phyloP scores from a whole-genome alignment of 2,113 vertebrate genomes.

The Poicephalus meyeri region DNA sequence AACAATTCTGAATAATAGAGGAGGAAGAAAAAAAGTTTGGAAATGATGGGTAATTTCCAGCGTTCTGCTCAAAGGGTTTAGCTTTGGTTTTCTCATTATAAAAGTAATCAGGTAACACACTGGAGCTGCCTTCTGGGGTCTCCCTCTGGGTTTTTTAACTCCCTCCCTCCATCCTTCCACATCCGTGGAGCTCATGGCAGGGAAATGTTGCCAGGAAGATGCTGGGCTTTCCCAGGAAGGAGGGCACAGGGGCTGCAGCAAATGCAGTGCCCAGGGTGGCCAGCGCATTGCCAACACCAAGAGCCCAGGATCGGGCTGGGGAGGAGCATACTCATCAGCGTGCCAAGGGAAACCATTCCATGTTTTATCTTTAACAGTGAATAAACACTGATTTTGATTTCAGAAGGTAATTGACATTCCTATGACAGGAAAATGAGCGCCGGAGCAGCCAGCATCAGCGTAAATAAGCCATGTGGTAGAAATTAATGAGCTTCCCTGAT shows the following conservation, averaged over 20 bases:
- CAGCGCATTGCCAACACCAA: fast-evolving
- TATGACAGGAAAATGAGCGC: background rate
- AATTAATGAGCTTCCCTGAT: constrained; percentile 45
- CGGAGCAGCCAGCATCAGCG: background rate
- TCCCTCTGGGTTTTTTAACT: background rate
- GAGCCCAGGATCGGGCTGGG: background rate
- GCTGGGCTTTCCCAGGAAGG: background rate
- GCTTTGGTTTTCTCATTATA: background rate
- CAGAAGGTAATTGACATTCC: constrained; percentile 23
- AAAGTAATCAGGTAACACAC: background rate
- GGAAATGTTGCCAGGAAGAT: background rate
- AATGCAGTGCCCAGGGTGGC: fast-evolving
- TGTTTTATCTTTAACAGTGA: background rate
- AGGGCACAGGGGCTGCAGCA: background rate
- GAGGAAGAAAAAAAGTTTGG: constrained; percentile 1
- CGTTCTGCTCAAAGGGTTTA: background rate
- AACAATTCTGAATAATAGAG: constrained; percentile 66
- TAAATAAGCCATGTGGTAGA: constrained; percentile 19
- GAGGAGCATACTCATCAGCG: background rate
- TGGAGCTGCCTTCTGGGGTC: background rate
- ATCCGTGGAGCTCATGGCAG: background rate
- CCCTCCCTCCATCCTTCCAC: background rate
- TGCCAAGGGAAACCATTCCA: background rate
- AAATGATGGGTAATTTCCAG: constrained; percentile 30
- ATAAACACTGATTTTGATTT: constrained; percentile 56